Percentiles rank a stretch among this genome's conserved stretches.
These are phyloP conservation scores for Haliclystus octoradiatus DNA, from an alignment of 30 jellyfish, hydroid and myxozoan genomes.

Conservation along the genomic window DNA sequence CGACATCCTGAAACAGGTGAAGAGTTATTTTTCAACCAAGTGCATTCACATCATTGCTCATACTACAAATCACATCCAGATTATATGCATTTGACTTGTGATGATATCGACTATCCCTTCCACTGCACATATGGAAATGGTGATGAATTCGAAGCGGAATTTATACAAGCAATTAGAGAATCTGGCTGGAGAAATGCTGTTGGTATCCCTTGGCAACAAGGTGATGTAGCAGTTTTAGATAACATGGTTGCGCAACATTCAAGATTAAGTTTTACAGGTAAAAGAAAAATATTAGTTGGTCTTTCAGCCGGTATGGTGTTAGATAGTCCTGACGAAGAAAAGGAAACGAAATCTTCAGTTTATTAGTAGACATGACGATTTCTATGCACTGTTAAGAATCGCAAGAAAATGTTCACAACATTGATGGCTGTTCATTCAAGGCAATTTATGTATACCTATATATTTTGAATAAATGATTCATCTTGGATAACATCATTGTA, in stretches of 20 bases:
- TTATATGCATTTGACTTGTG: slow-evolving; percentile 9
- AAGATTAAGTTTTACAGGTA: slow-evolving; percentile 45
- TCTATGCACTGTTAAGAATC: too few relatives aligned
- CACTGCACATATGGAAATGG: slow-evolving; percentile 82
- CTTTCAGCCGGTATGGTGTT: too few relatives aligned
- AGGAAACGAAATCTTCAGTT: too few relatives aligned
- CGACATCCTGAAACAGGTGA: slow-evolving; percentile 60
- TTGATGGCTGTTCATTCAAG: too few relatives aligned
- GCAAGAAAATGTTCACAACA: too few relatives aligned
- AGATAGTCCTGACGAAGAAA: too few relatives aligned
- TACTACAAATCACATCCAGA: slow-evolving; percentile 64
- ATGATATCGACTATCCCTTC: slow-evolving; percentile 39
- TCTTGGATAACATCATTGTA: too few relatives aligned
- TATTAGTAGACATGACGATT: too few relatives aligned
- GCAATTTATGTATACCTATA: too few relatives aligned
- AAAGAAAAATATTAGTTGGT: slow-evolving; percentile 47
- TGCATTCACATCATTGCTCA: slow-evolving; percentile 63
- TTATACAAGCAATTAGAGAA: slow-evolving; percentile 55
- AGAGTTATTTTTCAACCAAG: slow-evolving; percentile 64
- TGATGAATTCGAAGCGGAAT: slow-evolving; percentile 63
- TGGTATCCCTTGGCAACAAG: slow-evolving; percentile 62
- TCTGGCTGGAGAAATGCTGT: slow-evolving; percentile 64
- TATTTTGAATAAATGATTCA: too few relatives aligned
- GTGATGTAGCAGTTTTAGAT: slow-evolving; percentile 53
- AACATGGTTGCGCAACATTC: slow-evolving; percentile 78